Percentiles rank a stretch among this genome's conserved stretches.
Conservation (phyloP, 2,888 invertebrate species). For the Oasisia sp. region DNA sequence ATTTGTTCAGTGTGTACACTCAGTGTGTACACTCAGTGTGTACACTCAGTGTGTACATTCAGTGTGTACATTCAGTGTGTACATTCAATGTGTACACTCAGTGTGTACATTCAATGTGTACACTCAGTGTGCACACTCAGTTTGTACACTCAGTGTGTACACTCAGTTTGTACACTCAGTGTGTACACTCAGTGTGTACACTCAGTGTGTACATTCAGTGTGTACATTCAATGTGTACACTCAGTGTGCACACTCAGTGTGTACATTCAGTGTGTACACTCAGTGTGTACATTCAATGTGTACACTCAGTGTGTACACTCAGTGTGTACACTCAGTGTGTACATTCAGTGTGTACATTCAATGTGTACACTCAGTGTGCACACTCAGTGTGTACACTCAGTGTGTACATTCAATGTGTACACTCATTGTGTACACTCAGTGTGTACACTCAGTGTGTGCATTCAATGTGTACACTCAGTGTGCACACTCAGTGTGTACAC, state of each 20-base stretch:
- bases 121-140: no score
- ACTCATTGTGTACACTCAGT: background rate
- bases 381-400: background rate
- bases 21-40: no score
- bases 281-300: background rate
- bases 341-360: background rate
- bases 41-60: no score
- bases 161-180: background rate
- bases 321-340: background rate
- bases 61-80: background rate
- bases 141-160: background rate
- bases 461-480: no score
- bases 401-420: background rate
- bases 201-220: background rate
- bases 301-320: background rate
- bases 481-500: background rate
- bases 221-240: background rate
- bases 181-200: background rate
- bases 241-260: background rate
- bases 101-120: no score
- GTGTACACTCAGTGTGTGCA: no score
- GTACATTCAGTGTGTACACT: background rate
- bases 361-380: background rate
- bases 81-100: background rate
- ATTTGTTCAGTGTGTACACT: background rate